Evolutionary conservation across 2,113 vertebrate genomes (phyloP).

Genomic region (Genyomyrus donnyi): DNA sequence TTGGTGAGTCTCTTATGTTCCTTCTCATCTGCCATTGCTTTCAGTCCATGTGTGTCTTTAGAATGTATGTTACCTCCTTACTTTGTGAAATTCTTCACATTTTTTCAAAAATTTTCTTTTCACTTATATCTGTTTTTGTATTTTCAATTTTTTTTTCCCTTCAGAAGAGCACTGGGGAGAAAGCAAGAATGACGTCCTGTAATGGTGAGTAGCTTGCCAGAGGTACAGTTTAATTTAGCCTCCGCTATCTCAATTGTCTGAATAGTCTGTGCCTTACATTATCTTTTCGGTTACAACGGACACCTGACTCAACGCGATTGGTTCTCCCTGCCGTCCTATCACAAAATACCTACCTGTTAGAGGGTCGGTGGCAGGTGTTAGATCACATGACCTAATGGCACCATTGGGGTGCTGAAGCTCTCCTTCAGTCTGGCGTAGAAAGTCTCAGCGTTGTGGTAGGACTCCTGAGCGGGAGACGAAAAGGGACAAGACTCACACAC

Average conservation of each 20-base stretch:
- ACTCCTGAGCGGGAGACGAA: not conserved
- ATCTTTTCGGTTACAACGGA: not conserved
- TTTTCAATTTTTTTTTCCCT: not conserved
- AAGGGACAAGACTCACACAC: not conserved
- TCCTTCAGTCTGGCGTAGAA: not conserved
- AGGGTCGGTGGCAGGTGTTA: conserved; percentile 36
- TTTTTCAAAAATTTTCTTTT: not conserved
- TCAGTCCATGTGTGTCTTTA: not conserved
- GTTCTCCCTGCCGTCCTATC: not conserved
- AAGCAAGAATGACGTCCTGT: not conserved
- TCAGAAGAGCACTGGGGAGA: not conserved
- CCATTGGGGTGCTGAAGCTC: not conserved
- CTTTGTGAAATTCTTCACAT: not conserved
- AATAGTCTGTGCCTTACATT: not conserved
- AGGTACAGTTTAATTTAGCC: not conserved
- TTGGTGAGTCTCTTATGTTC: not conserved
- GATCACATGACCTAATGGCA: conserved; percentile 50
- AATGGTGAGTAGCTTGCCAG: not conserved
- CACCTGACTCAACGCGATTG: not conserved
- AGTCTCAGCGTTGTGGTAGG: not conserved
- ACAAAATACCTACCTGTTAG: conserved; percentile 45
- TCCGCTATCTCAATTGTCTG: not conserved
- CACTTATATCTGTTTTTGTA: not conserved
- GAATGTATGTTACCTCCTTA: not conserved
- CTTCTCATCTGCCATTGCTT: not conserved